Evolutionary conservation across 2,797 vertebrate genomes (phyloP).

Genomic region (Ptychadena robeensis): DNA sequence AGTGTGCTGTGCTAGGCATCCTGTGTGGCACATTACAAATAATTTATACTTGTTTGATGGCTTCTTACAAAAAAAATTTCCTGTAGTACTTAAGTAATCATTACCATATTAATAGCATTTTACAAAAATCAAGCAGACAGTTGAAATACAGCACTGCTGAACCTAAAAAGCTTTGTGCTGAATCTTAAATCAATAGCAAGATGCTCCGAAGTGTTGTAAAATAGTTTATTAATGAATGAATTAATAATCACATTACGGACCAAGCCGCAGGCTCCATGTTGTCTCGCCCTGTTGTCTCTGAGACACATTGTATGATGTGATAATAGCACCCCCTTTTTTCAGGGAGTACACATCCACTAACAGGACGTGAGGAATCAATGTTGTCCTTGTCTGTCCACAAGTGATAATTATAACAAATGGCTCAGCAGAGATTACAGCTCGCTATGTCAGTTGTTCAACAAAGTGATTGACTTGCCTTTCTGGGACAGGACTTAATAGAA

Average conservation of each 20-base stretch:
- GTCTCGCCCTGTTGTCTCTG: constrained; percentile 45
- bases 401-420: constrained; percentile 59
- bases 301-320: constrained; percentile 18
- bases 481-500: constrained; percentile 53
- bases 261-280: constrained; percentile 35
- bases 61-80: constrained; percentile 11
- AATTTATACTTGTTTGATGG: background rate
- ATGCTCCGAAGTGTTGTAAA: constrained; percentile 20
- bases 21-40: constrained; percentile 4
- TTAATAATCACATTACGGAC: constrained; percentile 47
- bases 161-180: constrained; percentile 29
- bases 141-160: constrained; percentile 34
- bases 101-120: constrained; percentile 22
- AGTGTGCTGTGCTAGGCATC: background rate
- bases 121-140: constrained; percentile 19
- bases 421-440: constrained; percentile 52
- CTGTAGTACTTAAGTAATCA: constrained; percentile 2
- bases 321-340: constrained; percentile 46
- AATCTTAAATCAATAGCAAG: constrained; percentile 41
- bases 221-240: constrained; percentile 48
- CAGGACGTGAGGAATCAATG: constrained; percentile 51
- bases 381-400: constrained; percentile 57
- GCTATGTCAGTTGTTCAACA: constrained; percentile 39
- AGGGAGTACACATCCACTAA: constrained; percentile 38
- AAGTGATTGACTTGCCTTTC: constrained; percentile 54